Evolutionary conservation across 2,888 invertebrate species (phyloP), one percentile per base, ranked within the genome.

Genomic region (Heliconius ismenius): DNA sequence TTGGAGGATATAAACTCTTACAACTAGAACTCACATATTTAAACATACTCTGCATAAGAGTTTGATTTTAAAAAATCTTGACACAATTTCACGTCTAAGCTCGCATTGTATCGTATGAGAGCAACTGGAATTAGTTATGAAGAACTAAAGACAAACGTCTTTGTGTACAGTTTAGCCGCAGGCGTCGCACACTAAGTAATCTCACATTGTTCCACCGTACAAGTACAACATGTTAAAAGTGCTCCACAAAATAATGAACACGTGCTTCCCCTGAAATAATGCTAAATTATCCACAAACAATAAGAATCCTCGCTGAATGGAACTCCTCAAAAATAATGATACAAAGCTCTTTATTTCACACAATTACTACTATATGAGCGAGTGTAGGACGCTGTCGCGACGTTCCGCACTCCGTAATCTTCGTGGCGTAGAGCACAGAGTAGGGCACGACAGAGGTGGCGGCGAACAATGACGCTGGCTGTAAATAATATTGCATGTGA

Each of bases 301-400:
- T 84, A 81, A 81, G 76, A 78, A 81, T 82, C 79, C 84, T 83
- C 78, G 80, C 75, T 80, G 81, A 81, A 82, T 82, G 77, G n/a
- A 81, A 80, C 77, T 79, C 82, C 84, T 84, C 87, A 88, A 89
- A 89, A 92, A 91, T 89, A 90, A 91, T 90, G 88, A 90, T 87
- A 90, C 90, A 88, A 89, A 90, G 88, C 91, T 89, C 89, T 91
- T 91, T 91, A 91, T 90, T 92, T 91, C 90, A 88, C 90, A 91
- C 92, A 92, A 92, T 92, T 92, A 91, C 89, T 84, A 85, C 88
- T 85, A 89, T 89, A 86, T 87, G 89, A 86, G 86, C 84, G 88
- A 85, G 87, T 88, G 86, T 82, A 84, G 65, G 39, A 67, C 65
- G 65, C 65, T 86, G 82, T 82, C 83, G 85, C 87, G 85, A 84